phyloP scores from a whole-genome alignment of 1,140 invertebrate species.

The Drosophila parabipectinata region DNA sequence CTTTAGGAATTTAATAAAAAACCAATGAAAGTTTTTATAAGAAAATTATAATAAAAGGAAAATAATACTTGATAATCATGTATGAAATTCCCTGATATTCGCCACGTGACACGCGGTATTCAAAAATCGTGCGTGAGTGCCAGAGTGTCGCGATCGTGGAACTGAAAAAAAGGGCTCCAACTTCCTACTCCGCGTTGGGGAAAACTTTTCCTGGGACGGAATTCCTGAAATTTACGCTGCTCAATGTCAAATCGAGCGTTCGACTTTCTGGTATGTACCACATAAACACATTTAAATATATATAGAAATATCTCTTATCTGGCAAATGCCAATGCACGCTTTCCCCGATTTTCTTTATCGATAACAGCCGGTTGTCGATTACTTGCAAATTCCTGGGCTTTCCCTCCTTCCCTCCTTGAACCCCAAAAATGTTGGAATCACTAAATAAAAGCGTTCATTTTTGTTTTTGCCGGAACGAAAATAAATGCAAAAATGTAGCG shows the following conservation, averaged over 20 bases:
- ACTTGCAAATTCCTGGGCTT: constrained; percentile 41
- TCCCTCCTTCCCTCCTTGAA: not conserved
- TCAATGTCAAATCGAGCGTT: constrained; percentile 78
- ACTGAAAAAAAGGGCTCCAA: not conserved
- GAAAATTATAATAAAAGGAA: constrained; percentile 1
- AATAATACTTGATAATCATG: constrained; percentile 64
- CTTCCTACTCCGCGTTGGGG: constrained; percentile 7
- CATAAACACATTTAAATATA: constrained; percentile 12
- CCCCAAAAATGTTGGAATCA: constrained; percentile 18
- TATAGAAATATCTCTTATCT: constrained; percentile 25
- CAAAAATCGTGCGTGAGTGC: constrained; percentile 32
- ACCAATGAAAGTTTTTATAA: constrained; percentile 9
- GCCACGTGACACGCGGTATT: constrained; percentile 19
- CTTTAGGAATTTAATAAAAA: not conserved
- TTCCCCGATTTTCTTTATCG: constrained; percentile 54
- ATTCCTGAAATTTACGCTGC: constrained; percentile 65
- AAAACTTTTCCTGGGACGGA: constrained; percentile 46
- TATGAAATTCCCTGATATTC: constrained; percentile 63
- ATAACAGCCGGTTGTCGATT: constrained; percentile 59
- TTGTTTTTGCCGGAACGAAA: constrained; percentile 54
- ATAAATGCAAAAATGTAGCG: constrained; percentile 77
- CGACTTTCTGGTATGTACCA: constrained; percentile 71
- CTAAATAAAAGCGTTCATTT: constrained; percentile 37
- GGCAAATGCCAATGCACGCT: constrained; percentile 54
- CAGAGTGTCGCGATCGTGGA: constrained; percentile 16